Conservation (phyloP, 1,140 invertebrate species). For the Drosophila nebulosa region DNA sequence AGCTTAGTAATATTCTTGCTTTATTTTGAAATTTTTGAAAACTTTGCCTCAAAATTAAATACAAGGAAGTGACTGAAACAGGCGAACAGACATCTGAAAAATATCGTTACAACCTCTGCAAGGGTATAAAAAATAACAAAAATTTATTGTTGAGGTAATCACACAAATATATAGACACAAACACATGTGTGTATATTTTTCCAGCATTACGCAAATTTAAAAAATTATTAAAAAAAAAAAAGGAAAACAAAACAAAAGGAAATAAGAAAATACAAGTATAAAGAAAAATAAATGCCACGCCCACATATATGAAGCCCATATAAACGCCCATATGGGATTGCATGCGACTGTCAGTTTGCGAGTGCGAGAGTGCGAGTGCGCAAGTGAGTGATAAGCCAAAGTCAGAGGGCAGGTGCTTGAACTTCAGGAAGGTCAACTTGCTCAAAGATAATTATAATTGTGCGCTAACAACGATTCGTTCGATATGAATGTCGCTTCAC, state of each 20-base stretch:
- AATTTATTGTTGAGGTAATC: constrained; percentile 37
- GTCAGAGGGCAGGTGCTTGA: constrained; percentile 74
- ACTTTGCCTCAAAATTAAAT: too few species aligned
- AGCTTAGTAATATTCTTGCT: too few species aligned
- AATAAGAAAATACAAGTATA: not conserved
- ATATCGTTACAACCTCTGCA: too few species aligned
- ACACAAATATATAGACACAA: not conserved
- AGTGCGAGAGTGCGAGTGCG: not conserved
- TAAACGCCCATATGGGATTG: constrained; percentile 29
- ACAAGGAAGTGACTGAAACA: too few species aligned
- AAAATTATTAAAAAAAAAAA: not conserved
- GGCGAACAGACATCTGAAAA: too few species aligned
- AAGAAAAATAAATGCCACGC: constrained; percentile 38
- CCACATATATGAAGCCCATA: constrained; percentile 23
- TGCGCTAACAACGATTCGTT: constrained; percentile 15
- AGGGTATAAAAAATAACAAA: too few species aligned
- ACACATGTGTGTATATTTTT: constrained; percentile 8
- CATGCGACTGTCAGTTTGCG: constrained; percentile 27
- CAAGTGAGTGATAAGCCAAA: constrained; percentile 48
- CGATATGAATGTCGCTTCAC: not conserved
- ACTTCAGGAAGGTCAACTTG: constrained; percentile 62
- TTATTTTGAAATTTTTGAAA: too few species aligned
- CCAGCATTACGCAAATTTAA: constrained; percentile 52
- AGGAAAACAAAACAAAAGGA: not conserved
- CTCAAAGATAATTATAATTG: constrained; percentile 36